Conservation (phyloP, 30 jellyfish, hydroid and myxozoan genomes). For the Hydractinia symbiolongicarpus region DNA sequence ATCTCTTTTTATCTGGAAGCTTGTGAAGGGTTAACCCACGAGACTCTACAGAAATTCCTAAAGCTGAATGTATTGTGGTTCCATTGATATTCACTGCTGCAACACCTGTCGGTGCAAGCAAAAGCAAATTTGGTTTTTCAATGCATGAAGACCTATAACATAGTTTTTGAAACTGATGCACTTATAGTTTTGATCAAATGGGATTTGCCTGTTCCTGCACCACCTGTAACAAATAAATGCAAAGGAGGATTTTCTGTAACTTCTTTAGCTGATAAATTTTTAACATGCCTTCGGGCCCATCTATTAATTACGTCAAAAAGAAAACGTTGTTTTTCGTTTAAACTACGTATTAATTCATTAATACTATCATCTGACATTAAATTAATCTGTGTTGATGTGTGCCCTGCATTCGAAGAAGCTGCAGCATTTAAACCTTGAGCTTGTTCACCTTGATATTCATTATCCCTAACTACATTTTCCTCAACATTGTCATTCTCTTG, state of each 20-base stretch:
- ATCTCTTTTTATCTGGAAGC: constrained; percentile 30
- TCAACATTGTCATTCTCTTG: background rate
- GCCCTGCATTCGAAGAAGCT: background rate
- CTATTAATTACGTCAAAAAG: background rate
- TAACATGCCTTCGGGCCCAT: background rate
- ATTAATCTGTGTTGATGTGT: background rate
- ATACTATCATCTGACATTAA: background rate
- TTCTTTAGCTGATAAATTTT: background rate
- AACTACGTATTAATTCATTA: background rate
- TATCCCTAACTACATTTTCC: background rate
- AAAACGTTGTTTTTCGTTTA: background rate
- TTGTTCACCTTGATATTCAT: background rate
- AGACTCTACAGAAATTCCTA: constrained; percentile 19
- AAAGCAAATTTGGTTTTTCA: constrained; percentile 6
- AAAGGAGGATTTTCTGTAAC: background rate
- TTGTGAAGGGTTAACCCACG: constrained; percentile 25
- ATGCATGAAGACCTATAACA: constrained; percentile 14
- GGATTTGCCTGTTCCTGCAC: constrained; percentile 23
- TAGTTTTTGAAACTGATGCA: constrained; percentile 25
- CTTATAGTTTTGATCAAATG: constrained; percentile 21
- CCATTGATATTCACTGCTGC: constrained; percentile 17
- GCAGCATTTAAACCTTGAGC: background rate
- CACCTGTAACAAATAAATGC: background rate
- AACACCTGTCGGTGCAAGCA: constrained; percentile 29
- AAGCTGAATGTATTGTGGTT: constrained; percentile 22